Base-by-base conservation (phyloP, 1,140 invertebrate species). In the Cydia strobilella region DNA sequence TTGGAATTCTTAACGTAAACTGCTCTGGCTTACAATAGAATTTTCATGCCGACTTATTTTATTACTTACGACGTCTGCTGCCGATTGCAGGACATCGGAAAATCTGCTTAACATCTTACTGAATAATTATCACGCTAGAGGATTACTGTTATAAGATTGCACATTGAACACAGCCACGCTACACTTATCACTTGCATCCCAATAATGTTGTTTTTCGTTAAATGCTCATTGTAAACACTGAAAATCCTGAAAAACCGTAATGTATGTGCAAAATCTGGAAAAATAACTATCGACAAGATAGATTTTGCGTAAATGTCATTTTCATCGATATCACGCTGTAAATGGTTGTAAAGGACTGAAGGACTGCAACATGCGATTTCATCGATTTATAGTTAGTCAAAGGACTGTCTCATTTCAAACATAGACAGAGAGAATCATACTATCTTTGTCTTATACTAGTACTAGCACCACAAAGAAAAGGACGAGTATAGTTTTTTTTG, bases 1-100 rank as follows among this genome's bases (percentile, higher is more conserved):
- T 69, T 54, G n/a, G 18, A 74, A 27, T 45, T 74, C 12, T 15
- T 65, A 74, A 59, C 35, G 10, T 65, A 65, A 51, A 18, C 31
- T 15, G 23, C 27, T 51, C 9, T 39, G 7, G 31, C 42, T n/a
- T 35, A 42, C 65, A 69, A 18, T 15, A 18, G 13, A 6, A 42
- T 35, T 35, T 18, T 35, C 20, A 9, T 18, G 65, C 65, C 27
- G 65, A 54, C 27, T 65, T 23, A 23, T 59, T 42, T 72, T 31
- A 54, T 75, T 72, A 87, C 91, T 89, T 82, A 94, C 93, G 80
- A 94, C 91, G 79, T 94, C 93, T 45, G 93, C 93, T 74, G 93
- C 93, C 42, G 88, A 88, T 83, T 94, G 92, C 51, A 94, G 77
- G 62, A 90, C 92, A 74, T 93, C 92, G 31, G 92, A 93, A 84